phyloP scores from a whole-genome alignment of 2,888 invertebrate species.

The Drosophila setosimentum region DNA sequence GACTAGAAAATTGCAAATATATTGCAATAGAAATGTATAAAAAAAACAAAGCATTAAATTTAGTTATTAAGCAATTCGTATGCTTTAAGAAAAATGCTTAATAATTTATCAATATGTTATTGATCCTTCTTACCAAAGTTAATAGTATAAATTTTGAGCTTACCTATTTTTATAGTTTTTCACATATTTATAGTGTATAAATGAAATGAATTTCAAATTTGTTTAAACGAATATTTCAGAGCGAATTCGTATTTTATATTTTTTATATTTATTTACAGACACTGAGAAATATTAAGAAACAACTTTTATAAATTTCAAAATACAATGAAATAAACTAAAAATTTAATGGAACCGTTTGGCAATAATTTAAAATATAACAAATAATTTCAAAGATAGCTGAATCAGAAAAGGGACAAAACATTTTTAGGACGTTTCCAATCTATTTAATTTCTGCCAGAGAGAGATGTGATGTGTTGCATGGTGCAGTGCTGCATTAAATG shows the following conservation, averaged over 20 bases:
- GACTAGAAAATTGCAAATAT: neutral
- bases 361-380: neutral
- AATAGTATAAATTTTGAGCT: neutral
- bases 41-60: neutral
- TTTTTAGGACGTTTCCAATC: neutral
- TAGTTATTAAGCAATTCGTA: too few relatives aligned
- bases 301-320: rapidly evolving
- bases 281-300: neutral
- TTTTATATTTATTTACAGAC: neutral
- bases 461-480: neutral
- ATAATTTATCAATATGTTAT: neutral
- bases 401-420: neutral
- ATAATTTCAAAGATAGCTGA: neutral
- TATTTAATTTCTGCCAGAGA: neutral
- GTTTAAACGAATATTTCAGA: neutral
- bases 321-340: neutral
- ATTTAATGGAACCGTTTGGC: rapidly evolving
- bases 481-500: constrained; percentile 52
- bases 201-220: neutral
- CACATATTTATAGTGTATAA: neutral
- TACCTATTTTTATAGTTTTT: neutral
- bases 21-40: neutral
- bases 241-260: neutral
- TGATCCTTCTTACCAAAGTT: neutral
- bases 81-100: neutral